Percentiles rank a stretch among this genome's conserved stretches.
Evolutionary conservation across 2,113 vertebrate genomes (phyloP).

Genomic region (Ranitomeya imitator): DNA sequence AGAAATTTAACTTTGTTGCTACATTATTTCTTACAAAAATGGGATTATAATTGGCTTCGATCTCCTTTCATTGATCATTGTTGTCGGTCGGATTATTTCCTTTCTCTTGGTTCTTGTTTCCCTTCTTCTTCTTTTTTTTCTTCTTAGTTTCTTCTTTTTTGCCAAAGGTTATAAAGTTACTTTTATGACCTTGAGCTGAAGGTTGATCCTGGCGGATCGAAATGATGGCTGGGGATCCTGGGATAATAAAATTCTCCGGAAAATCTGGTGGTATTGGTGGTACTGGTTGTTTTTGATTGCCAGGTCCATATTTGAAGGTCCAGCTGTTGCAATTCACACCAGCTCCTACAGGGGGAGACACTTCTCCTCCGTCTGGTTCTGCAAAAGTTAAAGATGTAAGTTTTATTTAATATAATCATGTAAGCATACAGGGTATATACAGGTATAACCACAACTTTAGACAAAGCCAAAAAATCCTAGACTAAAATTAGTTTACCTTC

Average conservation of each 20-base stretch:
- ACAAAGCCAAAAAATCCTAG: no score
- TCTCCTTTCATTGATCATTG: slow-evolving; percentile 85
- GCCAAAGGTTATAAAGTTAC: slow-evolving; percentile 97
- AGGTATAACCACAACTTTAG: no score
- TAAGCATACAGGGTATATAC: not conserved
- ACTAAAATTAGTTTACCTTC: no score
- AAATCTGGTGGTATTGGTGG: slow-evolving; percentile 94
- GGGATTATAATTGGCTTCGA: slow-evolving; percentile 75
- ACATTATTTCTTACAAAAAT: slow-evolving; percentile 80
- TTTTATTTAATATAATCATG: not conserved
- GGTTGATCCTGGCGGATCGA: slow-evolving; percentile 96
- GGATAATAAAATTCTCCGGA: slow-evolving; percentile 98
- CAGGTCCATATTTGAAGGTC: slow-evolving; percentile 96
- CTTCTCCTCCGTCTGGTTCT: slow-evolving; percentile 95
- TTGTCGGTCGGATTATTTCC: slow-evolving; percentile 90
- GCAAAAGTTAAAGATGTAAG: slow-evolving; percentile 65
- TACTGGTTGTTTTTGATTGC: slow-evolving; percentile 91
- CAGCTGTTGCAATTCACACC: slow-evolving; percentile 99
- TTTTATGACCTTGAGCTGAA: slow-evolving; percentile 88
- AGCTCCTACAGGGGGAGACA: slow-evolving; percentile 94
- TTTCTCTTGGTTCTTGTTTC: slow-evolving; percentile 91
- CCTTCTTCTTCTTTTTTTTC: slow-evolving; percentile 99
- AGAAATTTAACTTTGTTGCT: slow-evolving; percentile 74
- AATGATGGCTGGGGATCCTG: slow-evolving; percentile 97
- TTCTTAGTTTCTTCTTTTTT: slow-evolving; percentile 99